Evolutionary conservation across 2,888 invertebrate species (phyloP), one percentile per base, ranked within the genome.

Genomic region (Cenopis cana): DNA sequence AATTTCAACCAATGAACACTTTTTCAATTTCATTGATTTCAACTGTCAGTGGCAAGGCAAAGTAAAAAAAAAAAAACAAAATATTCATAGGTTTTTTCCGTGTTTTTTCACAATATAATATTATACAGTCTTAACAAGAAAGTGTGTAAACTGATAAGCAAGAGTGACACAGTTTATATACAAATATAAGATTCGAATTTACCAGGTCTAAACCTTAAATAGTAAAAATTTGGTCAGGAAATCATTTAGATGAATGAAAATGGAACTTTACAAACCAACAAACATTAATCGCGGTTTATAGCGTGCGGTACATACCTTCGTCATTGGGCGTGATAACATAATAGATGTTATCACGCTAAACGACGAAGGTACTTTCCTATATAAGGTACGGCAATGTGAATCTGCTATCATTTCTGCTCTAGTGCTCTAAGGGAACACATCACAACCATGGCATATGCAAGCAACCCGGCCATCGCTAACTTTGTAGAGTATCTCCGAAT

Each of bases 401-500:
- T 52, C 29, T 46, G 46, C 38, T 66, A 38, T 36, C 71, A 67
- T 38, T 71, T 55, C 59, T 59, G 66, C 55, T 49, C 20, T 38
- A 61, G 66, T 49, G 46, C 49, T 46, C 18, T 65, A 50, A 50
- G 52, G 29, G 24, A 62, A 57, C 36, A 24, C 46, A 60, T 20
- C 68, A 57, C 67, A 72, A 75, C 67, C 69, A 93, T 92, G 92
- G 80, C 89, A 66, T 91, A 89, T 78, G 81, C 84, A 77, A 89
- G 84, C 70, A 89, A 89, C 78, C 75, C 90, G 74, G 94, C 96
- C 57, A 95, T 97, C 62, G 94, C 95, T 54, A 95, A 95, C 82
- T 97, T 97, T 82, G 91, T 96, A 54, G 95, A 96, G 78, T 97
- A 97, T 89, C 88, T 97, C 67, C 91, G 94, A 77, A 96, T 97